phyloP scores from a whole-genome alignment of 2,888 invertebrate genomes.

The Cryptophagus acutangulus region DNA sequence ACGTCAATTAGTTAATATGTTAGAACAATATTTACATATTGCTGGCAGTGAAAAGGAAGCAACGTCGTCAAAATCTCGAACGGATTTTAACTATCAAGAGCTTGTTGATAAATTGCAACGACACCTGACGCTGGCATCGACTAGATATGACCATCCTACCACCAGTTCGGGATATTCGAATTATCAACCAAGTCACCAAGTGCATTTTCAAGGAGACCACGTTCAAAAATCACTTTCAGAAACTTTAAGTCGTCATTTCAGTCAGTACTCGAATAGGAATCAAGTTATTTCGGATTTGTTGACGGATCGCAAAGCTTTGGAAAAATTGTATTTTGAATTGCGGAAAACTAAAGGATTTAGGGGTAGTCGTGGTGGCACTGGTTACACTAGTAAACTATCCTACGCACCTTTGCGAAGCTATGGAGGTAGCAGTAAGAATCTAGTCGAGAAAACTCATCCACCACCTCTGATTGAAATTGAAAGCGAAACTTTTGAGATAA shows the following conservation, averaged over 20 bases:
- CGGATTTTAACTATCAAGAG: conserved; percentile 57
- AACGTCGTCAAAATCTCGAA: conserved; percentile 17
- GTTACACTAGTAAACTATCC: conserved; percentile 26
- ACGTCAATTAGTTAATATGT: conserved; percentile 57
- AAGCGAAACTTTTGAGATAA: conserved; percentile 54
- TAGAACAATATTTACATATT: conserved; percentile 62
- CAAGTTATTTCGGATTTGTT: conserved; percentile 67
- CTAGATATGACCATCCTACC: conserved; percentile 7
- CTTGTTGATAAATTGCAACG: conserved; percentile 60
- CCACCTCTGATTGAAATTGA: conserved; percentile 67
- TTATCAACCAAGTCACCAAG: conserved; percentile 19
- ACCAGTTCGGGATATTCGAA: conserved; percentile 12
- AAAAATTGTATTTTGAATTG: conserved; percentile 68
- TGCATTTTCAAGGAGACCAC: conserved; percentile 50
- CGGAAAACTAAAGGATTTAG: conserved; percentile 61
- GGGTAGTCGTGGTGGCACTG: conserved; percentile 39
- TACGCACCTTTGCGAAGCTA: conserved; percentile 23
- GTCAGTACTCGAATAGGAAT: conserved; percentile 61
- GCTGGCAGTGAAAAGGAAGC: conserved; percentile 40
- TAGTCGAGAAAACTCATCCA: conserved; percentile 39
- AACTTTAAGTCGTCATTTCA: conserved; percentile 63
- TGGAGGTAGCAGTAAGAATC: conserved; percentile 29
- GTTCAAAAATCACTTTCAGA: conserved; percentile 60
- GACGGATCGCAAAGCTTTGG: conserved; percentile 67
- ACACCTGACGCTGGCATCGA: conserved; percentile 47